Evolutionary conservation across 2,797 vertebrate genomes (phyloP), one percentile per base, ranked within the genome.

Genomic region (Leptatherina wallacei): DNA sequence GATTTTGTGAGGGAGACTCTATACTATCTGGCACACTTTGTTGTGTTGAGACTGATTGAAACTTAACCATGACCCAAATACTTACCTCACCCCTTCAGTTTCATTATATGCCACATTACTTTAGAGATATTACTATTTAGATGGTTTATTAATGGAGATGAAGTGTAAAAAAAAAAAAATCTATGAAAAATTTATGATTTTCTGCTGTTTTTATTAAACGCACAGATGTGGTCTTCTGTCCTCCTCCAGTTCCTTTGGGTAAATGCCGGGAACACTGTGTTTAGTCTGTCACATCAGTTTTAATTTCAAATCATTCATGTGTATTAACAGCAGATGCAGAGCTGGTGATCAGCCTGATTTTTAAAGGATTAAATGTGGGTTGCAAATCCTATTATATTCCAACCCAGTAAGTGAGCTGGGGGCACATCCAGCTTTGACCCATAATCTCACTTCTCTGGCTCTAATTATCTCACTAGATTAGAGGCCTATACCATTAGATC

Each of bases 381-480:
- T 85, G 42, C 74, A 84, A 91, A 90, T 92, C 81, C 85, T 79
- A 78, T 90, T 89, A 85, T 58, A 74, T 61, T 78, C 69, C 54
- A 69, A 82, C 58, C 67, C 65, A 44, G 68, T 56, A 65, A 84
- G 67, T 71, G 77, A 89, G 77, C 69, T 71, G 69, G 71, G 75
- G 82, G 38, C 77, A 77, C 74, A 82, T 78, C 57, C 84, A 78
- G 68, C 65, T 88, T 56, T 82, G 80, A 73, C 42, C 65, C 78
- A 71, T 89, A 89, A 90, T 91, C 85, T 74, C 75, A 33, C 47
- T 56, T 63, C 83, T 78, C 81, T 78, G 78, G 40, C 54, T 88
- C 81, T 86, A 85, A 90, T 92, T 91, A 94, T 89, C 84, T 77
- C 66, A 35, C 75, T 67, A 85, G 83, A 90, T 92, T 90, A 92